Evolutionary conservation across 2,797 vertebrate species (phyloP).

Genomic region (Hoplostethus atlanticus): DNA sequence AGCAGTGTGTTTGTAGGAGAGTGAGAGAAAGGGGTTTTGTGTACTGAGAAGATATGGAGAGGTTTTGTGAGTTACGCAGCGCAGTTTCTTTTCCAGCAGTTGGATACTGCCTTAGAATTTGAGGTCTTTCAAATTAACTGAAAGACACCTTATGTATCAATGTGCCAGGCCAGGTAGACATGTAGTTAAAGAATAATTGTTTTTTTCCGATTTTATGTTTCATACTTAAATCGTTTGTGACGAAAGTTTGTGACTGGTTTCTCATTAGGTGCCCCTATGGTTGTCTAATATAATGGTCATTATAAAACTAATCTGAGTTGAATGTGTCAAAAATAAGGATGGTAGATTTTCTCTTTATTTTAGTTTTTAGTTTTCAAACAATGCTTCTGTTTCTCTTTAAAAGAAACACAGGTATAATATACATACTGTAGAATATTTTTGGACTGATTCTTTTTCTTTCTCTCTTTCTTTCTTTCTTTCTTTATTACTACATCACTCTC

Average conservation of each 20-base stretch:
- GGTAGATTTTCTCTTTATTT: neutral
- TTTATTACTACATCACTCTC: conserved; percentile 7
- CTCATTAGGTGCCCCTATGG: too few relatives aligned
- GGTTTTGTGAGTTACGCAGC: conserved; percentile 46
- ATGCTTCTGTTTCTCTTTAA: conserved; percentile 78
- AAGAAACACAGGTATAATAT: neutral
- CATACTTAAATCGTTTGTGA: too few relatives aligned
- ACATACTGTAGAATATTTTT: too few relatives aligned
- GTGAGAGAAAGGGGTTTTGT: conserved; percentile 70
- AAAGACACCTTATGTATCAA: neutral
- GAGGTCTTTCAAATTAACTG: conserved; percentile 19
- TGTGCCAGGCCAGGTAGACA: neutral
- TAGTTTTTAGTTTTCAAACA: neutral
- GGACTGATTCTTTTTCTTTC: conserved; percentile 76
- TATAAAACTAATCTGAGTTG: too few relatives aligned
- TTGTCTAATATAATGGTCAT: too few relatives aligned
- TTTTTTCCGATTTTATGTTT: too few relatives aligned
- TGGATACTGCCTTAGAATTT: conserved; percentile 6
- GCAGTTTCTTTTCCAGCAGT: conserved; percentile 2
- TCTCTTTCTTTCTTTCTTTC: conserved; percentile 77
- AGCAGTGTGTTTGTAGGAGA: conserved; percentile 66
- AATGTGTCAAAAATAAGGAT: too few relatives aligned
- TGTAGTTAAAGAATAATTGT: too few relatives aligned
- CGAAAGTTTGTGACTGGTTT: too few relatives aligned
- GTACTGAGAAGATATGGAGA: conserved; percentile 57